Percentiles rank a stretch among this genome's conserved stretches.
Evolutionary conservation across 2,797 vertebrate species (phyloP).

Genomic region (Enteromius unitaeniatus): DNA sequence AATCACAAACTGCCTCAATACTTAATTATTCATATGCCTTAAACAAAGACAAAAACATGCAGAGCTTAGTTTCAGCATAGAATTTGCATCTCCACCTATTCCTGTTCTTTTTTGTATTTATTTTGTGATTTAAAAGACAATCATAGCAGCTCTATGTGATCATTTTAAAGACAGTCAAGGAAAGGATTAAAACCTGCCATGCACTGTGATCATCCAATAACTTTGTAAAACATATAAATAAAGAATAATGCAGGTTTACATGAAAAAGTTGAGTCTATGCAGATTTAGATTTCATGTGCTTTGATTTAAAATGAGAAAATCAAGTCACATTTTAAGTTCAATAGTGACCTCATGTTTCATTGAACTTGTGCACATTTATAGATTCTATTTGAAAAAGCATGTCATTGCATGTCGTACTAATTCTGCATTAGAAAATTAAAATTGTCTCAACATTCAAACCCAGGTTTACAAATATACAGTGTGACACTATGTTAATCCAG

Average conservation of each 20-base stretch:
- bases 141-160: background rate
- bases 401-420: background rate
- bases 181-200: background rate
- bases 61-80: background rate
- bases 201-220: background rate
- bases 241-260: background rate
- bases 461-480: background rate
- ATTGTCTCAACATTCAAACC: background rate
- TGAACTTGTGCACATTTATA: background rate
- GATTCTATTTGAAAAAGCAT: background rate
- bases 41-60: background rate
- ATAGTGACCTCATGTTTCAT: background rate
- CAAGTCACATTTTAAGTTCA: background rate
- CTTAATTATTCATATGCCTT: constrained; percentile 1
- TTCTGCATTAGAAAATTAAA: background rate
- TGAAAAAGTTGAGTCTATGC: background rate
- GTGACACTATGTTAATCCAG: background rate
- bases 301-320: background rate
- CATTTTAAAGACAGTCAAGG: background rate
- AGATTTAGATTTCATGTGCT: background rate
- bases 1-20: background rate
- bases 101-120: background rate
- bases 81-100: background rate
- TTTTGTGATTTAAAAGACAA: background rate
- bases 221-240: background rate